These are phyloP conservation scores for Neodontobutis hainanensis DNA, from an alignment of 2,113 vertebrate species.

Conservation along the genomic window DNA sequence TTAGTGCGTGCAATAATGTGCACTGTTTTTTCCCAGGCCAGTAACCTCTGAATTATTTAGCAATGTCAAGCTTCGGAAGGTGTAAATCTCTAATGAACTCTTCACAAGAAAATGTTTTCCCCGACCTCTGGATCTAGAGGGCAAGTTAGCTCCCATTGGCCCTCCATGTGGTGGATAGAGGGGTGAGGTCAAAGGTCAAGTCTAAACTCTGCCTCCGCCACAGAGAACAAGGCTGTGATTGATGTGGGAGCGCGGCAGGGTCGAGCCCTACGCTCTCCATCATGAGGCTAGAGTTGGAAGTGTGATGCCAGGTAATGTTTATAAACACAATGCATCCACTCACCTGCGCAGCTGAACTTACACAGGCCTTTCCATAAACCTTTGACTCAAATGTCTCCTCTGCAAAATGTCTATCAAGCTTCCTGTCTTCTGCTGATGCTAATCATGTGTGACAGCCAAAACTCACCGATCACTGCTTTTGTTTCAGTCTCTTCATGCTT, in stretches of 20 bases:
- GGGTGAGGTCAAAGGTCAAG: slow-evolving; percentile 51
- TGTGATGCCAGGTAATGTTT: slow-evolving; percentile 34
- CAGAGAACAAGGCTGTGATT: slow-evolving; percentile 58
- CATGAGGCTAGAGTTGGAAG: slow-evolving; percentile 39
- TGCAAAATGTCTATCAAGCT: slow-evolving; percentile 58
- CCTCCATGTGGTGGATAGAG: slow-evolving; percentile 48
- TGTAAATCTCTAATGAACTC: slow-evolving; percentile 37
- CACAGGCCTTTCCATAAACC: slow-evolving; percentile 24
- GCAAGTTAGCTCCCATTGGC: slow-evolving; percentile 37
- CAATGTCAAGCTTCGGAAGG: slow-evolving; percentile 35
- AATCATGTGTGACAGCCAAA: slow-evolving; percentile 64
- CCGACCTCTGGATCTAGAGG: slow-evolving; percentile 52
- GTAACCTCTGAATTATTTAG: slow-evolving; percentile 34
- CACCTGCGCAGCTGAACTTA: slow-evolving; percentile 17
- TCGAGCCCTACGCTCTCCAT: slow-evolving; percentile 46
- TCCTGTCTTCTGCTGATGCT: slow-evolving; percentile 37
- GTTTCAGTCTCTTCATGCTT: slow-evolving; percentile 42
- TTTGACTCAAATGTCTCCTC: slow-evolving; percentile 23
- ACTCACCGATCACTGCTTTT: slow-evolving; percentile 30
- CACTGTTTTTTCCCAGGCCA: slow-evolving; percentile 14
- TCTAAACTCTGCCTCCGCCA: slow-evolving; percentile 33
- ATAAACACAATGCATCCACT: slow-evolving; percentile 22
- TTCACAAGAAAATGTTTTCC: slow-evolving; percentile 42
- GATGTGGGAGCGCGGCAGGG: slow-evolving; percentile 53
- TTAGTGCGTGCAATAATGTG: slow-evolving; percentile 1